A percentile compares a stretch with the other conserved stretches of the same genome.
phyloP scores from a whole-genome alignment of 2,113 vertebrate genomes.

The Lathamus discolor region DNA sequence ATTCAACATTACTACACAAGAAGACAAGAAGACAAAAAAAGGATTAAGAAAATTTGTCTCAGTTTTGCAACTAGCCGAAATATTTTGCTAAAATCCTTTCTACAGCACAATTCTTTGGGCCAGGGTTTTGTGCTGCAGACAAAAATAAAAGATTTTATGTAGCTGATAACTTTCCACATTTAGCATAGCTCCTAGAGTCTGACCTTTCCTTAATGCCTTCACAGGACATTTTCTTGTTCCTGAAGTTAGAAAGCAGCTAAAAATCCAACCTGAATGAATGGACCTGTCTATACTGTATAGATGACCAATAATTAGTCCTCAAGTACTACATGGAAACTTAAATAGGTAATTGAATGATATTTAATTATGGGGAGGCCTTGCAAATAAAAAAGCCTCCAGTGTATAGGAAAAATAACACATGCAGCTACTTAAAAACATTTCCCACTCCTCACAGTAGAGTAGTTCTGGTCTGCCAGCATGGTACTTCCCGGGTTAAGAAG shows the following conservation, averaged over 20 bases:
- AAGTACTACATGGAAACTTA: background rate
- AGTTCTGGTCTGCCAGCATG: slow-evolving; percentile 18
- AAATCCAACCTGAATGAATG: background rate
- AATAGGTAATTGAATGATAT: background rate
- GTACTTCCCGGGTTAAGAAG: background rate
- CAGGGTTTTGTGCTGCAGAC: background rate
- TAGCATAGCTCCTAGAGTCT: background rate
- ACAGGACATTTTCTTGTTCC: background rate
- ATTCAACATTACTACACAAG: background rate
- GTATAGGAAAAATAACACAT: background rate
- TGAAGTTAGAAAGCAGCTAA: background rate
- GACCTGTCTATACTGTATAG: background rate
- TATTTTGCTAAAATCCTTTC: background rate
- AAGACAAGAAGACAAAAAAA: background rate
- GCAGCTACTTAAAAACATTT: background rate
- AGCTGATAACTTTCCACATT: background rate
- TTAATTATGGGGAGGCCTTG: background rate
- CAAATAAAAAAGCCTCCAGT: background rate
- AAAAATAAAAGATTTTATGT: background rate
- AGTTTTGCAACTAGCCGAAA: background rate
- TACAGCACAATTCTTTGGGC: background rate
- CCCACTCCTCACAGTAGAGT: background rate
- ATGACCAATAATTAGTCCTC: background rate
- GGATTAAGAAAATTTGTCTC: background rate
- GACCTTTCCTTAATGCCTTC: background rate